These are phyloP conservation scores for Drosophila pruinosa DNA, from an alignment of 1,140 invertebrate species.

Conservation along the genomic window DNA sequence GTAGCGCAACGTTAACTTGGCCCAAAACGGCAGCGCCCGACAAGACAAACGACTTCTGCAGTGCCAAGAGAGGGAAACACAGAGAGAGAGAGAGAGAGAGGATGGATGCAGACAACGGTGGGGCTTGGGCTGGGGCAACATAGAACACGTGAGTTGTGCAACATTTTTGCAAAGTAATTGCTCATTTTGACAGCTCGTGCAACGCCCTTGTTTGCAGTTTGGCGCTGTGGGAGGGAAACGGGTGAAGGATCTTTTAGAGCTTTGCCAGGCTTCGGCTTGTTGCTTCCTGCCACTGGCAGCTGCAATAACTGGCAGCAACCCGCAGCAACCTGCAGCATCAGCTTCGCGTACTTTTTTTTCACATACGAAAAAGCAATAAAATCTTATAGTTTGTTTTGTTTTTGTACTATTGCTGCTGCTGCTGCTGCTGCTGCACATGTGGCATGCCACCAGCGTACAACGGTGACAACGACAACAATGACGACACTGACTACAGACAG, in stretches of 20 bases:
- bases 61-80: neutral
- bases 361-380: constrained; percentile 77
- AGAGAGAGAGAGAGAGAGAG: neutral
- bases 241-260: constrained; percentile 28
- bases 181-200: constrained; percentile 79
- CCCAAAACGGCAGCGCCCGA: constrained; percentile 19
- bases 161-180: constrained; percentile 81
- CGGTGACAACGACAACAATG: constrained; percentile 72
- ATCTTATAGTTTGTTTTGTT: constrained; percentile 72
- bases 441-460: constrained; percentile 52
- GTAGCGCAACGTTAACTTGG: constrained; percentile 56
- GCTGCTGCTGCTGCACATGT: constrained; percentile 54
- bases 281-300: constrained; percentile 64
- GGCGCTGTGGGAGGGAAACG: neutral
- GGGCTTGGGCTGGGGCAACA: too few species aligned
- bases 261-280: constrained; percentile 56
- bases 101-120: too few species aligned
- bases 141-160: constrained; percentile 73
- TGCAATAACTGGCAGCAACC: constrained; percentile 2
- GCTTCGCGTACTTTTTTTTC: constrained; percentile 44
- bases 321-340: constrained; percentile 36
- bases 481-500: constrained; percentile 71
- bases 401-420: constrained; percentile 33
- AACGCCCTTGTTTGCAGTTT: constrained; percentile 74
- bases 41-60: constrained; percentile 71